Evolutionary conservation across 2,797 vertebrate species (phyloP).

Genomic region (Chrysocyon brachyurus): DNA sequence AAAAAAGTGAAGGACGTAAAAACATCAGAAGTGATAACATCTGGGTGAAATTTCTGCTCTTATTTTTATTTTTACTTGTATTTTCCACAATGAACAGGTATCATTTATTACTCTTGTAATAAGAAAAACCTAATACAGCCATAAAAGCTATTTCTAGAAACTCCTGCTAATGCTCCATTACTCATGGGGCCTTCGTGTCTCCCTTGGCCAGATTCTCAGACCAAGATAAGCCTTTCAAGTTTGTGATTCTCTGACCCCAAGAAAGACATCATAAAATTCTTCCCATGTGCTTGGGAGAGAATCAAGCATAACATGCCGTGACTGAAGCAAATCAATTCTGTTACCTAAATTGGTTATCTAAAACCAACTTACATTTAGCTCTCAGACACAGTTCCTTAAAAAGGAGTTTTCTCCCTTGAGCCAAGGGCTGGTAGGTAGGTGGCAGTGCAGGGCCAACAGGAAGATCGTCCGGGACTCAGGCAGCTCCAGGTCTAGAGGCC

Average conservation of each 20-base stretch:
- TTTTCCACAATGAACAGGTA: neutral
- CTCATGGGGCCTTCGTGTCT: neutral
- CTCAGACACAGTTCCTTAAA: neutral
- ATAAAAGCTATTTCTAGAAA: neutral
- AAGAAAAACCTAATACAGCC: neutral
- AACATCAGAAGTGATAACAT: neutral
- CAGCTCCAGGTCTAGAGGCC: neutral
- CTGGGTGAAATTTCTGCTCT: neutral
- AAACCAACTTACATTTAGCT: neutral
- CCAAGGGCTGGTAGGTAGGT: neutral
- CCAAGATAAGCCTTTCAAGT: neutral
- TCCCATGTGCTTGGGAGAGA: neutral
- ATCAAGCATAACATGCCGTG: neutral
- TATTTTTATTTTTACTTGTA: neutral
- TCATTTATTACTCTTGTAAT: neutral
- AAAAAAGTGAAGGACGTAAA: neutral
- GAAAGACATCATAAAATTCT: neutral
- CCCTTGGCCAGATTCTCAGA: neutral
- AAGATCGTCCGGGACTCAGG: neutral
- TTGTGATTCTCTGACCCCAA: neutral
- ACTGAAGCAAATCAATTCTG: neutral
- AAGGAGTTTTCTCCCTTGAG: neutral
- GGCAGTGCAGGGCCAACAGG: no score
- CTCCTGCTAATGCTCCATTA: neutral
- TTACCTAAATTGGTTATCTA: neutral